Conservation (phyloP, 2,797 vertebrate species). For the Scomberomorus guttatus region DNA sequence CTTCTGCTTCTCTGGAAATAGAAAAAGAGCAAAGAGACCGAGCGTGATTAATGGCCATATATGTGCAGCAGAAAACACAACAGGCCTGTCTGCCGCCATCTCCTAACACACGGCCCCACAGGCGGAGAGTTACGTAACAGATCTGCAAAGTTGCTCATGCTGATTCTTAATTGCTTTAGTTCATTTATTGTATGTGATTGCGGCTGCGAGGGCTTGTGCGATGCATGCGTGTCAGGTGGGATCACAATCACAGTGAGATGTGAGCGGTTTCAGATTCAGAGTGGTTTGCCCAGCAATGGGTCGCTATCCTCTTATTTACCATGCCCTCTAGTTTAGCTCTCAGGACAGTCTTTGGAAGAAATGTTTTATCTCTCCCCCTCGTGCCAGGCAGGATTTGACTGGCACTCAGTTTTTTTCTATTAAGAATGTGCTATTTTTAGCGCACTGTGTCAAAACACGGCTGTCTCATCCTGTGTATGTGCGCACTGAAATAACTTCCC, state of each 20-base stretch:
- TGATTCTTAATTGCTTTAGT: conserved; percentile 73
- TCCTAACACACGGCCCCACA: conserved; percentile 63
- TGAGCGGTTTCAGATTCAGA: conserved; percentile 39
- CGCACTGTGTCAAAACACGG: conserved; percentile 82
- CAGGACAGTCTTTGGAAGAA: conserved; percentile 49
- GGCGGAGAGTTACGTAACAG: conserved; percentile 75
- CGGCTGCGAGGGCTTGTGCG: conserved; percentile 36
- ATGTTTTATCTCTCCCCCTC: conserved; percentile 47
- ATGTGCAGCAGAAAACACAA: conserved; percentile 77
- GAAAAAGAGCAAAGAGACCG: conserved; percentile 77
- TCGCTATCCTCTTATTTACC: conserved; percentile 42
- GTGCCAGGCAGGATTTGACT: conserved; percentile 67
- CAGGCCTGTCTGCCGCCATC: conserved; percentile 76
- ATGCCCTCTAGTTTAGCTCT: conserved; percentile 43
- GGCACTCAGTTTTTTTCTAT: conserved; percentile 58
- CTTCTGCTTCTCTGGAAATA: conserved; percentile 74
- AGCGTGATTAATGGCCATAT: conserved; percentile 78
- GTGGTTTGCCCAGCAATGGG: conserved; percentile 28
- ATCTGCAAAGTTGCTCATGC: conserved; percentile 69
- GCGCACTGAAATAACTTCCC: conserved; percentile 73
- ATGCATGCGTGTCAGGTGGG: conserved; percentile 52
- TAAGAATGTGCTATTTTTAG: conserved; percentile 83
- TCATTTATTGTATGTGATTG: conserved; percentile 43
- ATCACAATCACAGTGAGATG: conserved; percentile 39
- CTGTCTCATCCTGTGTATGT: conserved; percentile 76